Conservation (phyloP, 2,888 invertebrate species). For the Tridacna crocea region DNA sequence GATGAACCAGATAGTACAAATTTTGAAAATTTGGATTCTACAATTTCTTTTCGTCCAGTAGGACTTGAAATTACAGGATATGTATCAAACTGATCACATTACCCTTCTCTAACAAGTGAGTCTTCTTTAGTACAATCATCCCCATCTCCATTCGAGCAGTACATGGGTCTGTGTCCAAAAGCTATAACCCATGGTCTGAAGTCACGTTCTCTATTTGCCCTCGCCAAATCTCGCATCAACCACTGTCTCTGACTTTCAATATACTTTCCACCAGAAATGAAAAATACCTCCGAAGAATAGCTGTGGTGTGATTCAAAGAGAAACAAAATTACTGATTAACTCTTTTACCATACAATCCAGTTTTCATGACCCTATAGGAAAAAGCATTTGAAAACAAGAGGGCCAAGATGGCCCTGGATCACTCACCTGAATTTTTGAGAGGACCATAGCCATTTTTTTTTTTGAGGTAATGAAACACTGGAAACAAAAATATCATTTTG, state of each 20-base stretch:
- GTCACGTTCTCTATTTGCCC: conserved; percentile 71
- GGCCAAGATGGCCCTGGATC: no score
- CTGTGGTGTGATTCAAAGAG: conserved; percentile 43
- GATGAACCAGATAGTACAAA: no score
- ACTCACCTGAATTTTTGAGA: no score
- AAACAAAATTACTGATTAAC: neutral
- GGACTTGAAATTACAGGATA: no score
- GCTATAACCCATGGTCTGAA: conserved; percentile 80
- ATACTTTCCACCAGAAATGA: conserved; percentile 88
- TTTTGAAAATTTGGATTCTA: no score
- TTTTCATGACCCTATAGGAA: no score
- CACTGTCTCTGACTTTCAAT: conserved; percentile 66
- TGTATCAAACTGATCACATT: neutral
- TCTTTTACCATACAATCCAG: neutral
- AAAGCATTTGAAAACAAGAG: no score
- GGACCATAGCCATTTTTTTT: no score
- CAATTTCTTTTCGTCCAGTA: no score
- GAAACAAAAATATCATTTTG: no score
- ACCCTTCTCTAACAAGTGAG: conserved; percentile 71
- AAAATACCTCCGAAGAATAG: conserved; percentile 74
- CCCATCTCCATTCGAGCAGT: conserved; percentile 82
- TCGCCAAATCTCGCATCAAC: conserved; percentile 69
- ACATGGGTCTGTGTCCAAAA: conserved; percentile 82
- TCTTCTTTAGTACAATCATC: conserved; percentile 72
- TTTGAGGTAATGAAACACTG: no score